These are phyloP conservation scores for Eudasyphora cyanicolor DNA, from an alignment of 2,888 invertebrate species.

Conservation along the genomic window DNA sequence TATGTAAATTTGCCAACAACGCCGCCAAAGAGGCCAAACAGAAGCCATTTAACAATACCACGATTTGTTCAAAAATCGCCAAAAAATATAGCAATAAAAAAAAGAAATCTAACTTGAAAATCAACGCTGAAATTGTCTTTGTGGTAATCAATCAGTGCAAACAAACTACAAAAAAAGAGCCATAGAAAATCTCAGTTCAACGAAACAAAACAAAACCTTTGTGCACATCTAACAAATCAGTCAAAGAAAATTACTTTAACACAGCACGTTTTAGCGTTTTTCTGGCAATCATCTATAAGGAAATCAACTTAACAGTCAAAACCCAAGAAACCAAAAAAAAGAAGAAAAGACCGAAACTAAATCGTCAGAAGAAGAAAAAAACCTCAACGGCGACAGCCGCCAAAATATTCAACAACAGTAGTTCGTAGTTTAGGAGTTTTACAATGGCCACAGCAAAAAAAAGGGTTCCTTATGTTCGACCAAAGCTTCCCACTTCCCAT, in stretches of 20 bases:
- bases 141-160: constrained; percentile 60
- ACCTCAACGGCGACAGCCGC: not conserved
- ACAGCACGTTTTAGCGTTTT: constrained; percentile 64
- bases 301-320: constrained; percentile 46
- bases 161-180: constrained; percentile 4
- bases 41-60: constrained; percentile 54
- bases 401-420: not conserved
- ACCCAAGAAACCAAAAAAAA: not conserved
- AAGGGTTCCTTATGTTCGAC: not conserved
- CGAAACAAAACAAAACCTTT: constrained; percentile 39
- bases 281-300: constrained; percentile 62
- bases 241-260: constrained; percentile 63
- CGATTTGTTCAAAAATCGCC: constrained; percentile 27
- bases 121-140: constrained; percentile 49
- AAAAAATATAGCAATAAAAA: not conserved
- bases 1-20: not conserved
- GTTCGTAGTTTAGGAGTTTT: not conserved
- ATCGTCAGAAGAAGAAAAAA: constrained; percentile 1
- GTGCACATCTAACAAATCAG: constrained; percentile 53
- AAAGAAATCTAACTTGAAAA: constrained; percentile 19
- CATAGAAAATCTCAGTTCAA: not conserved
- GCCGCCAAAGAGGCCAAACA: constrained; percentile 23
- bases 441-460: not conserved
- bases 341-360: not conserved
- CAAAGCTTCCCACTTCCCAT: not conserved